A percentile compares a stretch with the other conserved stretches of the same genome.
Conservation (phyloP, 2,888 invertebrate species). For the Chrysolina oricalcia region DNA sequence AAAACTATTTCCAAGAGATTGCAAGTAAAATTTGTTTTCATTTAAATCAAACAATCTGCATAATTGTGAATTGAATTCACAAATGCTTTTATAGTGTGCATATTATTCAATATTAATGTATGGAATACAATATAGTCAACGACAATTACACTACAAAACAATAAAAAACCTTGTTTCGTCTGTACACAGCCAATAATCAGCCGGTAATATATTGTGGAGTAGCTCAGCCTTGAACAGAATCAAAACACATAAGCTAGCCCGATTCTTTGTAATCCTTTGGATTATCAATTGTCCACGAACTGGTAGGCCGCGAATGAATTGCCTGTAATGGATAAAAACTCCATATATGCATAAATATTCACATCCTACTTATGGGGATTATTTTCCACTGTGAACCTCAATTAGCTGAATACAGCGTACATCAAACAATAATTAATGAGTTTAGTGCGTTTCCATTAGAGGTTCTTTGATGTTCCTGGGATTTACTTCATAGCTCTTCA, state of each 20-base stretch:
- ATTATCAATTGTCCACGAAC: not conserved
- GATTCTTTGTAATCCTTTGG: not conserved
- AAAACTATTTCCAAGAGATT: no score
- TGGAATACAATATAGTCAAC: no score
- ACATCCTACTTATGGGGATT: not conserved
- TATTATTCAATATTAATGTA: no score
- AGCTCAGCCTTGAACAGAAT: not conserved
- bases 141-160: no score
- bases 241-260: not conserved
- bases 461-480: slow-evolving; percentile 18
- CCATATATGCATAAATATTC: not conserved
- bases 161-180: no score
- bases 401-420: not conserved
- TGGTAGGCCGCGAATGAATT: not conserved
- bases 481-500: not conserved
- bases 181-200: no score
- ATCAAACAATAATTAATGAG: slow-evolving; percentile 13
- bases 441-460: slow-evolving; percentile 1
- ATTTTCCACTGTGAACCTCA: not conserved
- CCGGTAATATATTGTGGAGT: no score
- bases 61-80: no score
- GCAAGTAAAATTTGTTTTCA: no score
- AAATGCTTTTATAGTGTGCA: no score
- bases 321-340: not conserved
- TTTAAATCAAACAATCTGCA: no score